Evolutionary conservation across 2,797 vertebrate species (phyloP), one percentile per base, ranked within the genome.

Genomic region (Oreonectes daqikongensis): DNA sequence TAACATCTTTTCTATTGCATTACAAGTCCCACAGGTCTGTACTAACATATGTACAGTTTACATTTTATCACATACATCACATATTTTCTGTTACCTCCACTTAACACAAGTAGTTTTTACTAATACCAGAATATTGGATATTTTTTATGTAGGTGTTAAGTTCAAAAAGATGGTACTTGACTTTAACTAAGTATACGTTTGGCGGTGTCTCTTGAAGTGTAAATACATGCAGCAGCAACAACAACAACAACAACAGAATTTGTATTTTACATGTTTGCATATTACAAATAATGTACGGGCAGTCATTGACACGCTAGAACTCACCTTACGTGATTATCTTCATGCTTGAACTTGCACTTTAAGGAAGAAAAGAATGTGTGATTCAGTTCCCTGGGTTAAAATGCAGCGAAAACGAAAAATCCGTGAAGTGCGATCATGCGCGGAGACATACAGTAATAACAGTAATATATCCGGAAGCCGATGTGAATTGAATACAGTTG

Each of bases 381-480:
- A 38, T 61, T 69, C 8, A 60, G 26, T 57, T 69, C 32, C 42
- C 17, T 42, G 17, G 50, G 55, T 52, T 4, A 46, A 28, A 75
- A 17, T 7, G 28, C 2, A 4, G 24, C 24, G 40, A 60, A 75
- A 11, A 22, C 74, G 84, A 84, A 84, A 77, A 73, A 85, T 85
- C 79, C 86, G 78, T 72, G 57, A 85, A 65, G 85, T 80, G 82
- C 65, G 15, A 11, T 70, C 18, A 44, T 61, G 30, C 35, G 4
- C 9, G 4, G n/a, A 50, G 17, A 55, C 10, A 64, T 50, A 24
- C 38, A 50, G n/a, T 55, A 72, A 40, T 85, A 86, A 86, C 83
- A 84, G 72, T 57, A 81, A 53, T 85, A 80, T 64, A 89, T 93
- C 92, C 91, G 91, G 91, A 92, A 93, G 91, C 89, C 86, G 86